A percentile compares a stretch with the other conserved stretches of the same genome.
Evolutionary conservation across 2,113 vertebrate species (phyloP).

Genomic region (Cinclus cinclus): DNA sequence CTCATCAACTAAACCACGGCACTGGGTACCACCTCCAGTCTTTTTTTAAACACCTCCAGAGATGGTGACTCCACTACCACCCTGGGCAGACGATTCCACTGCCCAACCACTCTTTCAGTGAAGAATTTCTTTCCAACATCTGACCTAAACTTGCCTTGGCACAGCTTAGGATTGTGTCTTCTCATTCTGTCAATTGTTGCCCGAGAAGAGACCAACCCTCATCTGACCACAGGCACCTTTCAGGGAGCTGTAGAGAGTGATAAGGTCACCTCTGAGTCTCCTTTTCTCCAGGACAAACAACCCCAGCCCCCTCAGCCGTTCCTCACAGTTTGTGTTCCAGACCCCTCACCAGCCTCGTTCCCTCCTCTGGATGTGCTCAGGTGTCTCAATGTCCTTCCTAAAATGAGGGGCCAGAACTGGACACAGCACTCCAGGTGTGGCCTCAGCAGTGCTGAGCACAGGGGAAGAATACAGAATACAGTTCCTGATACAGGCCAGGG

Average conservation of each 20-base stretch:
- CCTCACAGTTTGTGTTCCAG: background rate
- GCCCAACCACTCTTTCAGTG: too few relatives aligned
- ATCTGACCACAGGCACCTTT: too few relatives aligned
- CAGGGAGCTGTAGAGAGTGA: too few relatives aligned
- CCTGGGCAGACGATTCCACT: too few relatives aligned
- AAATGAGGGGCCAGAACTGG: background rate
- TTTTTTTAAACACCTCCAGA: too few relatives aligned
- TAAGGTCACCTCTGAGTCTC: background rate
- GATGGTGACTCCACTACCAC: too few relatives aligned
- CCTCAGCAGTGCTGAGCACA: background rate
- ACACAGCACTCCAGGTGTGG: background rate
- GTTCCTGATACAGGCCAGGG: background rate
- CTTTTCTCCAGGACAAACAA: background rate
- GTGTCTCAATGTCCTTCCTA: accelerated
- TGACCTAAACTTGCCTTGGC: too few relatives aligned
- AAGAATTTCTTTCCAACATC: too few relatives aligned
- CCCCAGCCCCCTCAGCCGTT: background rate
- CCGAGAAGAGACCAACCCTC: too few relatives aligned
- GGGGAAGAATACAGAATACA: too few relatives aligned
- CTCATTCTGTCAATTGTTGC: too few relatives aligned
- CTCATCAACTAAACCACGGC: background rate
- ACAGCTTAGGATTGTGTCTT: too few relatives aligned
- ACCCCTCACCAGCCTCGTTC: background rate
- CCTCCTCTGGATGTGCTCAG: accelerated
- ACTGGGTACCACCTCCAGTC: background rate